phyloP scores from a whole-genome alignment of 2,113 vertebrate genomes.

The Hippotragus niger region DNA sequence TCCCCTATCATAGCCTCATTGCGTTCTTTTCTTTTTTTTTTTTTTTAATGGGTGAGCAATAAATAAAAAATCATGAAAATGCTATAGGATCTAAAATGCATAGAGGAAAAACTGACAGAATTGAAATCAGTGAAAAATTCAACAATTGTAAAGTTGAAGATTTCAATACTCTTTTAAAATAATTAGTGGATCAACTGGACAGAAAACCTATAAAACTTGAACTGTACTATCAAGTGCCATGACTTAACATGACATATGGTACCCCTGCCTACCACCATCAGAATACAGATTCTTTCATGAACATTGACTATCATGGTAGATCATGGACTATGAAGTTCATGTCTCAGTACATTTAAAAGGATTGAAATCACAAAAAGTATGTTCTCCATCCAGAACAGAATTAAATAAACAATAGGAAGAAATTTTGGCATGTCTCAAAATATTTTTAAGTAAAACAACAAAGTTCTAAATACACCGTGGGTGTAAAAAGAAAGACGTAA shows the following conservation, averaged over 20 bases:
- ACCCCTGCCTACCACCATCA: not conserved
- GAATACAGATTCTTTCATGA: not conserved
- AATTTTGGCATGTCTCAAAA: not conserved
- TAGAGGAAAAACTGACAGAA: not conserved
- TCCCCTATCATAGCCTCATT: not conserved
- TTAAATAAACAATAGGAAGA: not conserved
- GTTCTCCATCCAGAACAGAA: not conserved
- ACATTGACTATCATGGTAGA: not conserved
- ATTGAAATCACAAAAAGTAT: not conserved
- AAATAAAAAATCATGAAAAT: not conserved
- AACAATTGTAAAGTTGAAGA: not conserved
- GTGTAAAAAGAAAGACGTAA: not conserved
- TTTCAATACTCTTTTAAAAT: not conserved
- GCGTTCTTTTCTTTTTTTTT: not conserved
- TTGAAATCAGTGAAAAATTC: not conserved
- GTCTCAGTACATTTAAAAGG: not conserved
- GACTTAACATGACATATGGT: not conserved
- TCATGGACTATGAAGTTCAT: not conserved
- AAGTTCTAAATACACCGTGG: not conserved
- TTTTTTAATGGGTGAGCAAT: not conserved
- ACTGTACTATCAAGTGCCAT: not conserved
- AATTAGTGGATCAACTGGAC: not conserved
- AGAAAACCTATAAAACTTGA: not conserved
- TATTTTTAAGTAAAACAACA: not conserved
- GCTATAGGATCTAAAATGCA: not conserved